Percentiles rank a stretch among this genome's conserved stretches.
Evolutionary conservation across 1,140 invertebrate species (phyloP).

Genomic region (Hestina assimilis): DNA sequence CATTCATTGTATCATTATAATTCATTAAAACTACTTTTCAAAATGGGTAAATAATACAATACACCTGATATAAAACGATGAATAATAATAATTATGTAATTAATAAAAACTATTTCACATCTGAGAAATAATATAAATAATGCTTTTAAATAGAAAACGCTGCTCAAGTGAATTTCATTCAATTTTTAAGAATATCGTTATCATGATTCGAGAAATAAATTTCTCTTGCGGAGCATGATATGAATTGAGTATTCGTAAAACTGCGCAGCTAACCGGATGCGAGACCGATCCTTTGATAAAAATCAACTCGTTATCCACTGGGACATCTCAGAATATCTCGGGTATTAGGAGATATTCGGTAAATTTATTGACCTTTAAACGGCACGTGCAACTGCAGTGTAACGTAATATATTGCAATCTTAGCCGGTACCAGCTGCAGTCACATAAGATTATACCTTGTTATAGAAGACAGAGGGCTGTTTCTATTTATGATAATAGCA

Average conservation of each 20-base stretch:
- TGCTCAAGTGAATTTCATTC: no score
- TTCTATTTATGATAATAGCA: not conserved
- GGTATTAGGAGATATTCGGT: not conserved
- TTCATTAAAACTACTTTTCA: no score
- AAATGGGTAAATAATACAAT: no score
- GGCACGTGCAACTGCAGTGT: not conserved
- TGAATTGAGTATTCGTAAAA: not conserved
- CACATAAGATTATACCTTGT: constrained; percentile 4
- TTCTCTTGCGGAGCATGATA: not conserved
- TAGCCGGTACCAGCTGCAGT: constrained; percentile 7
- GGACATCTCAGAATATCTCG: not conserved
- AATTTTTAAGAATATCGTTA: no score
- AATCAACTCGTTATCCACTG: not conserved
- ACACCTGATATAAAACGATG: no score
- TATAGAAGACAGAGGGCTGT: constrained; percentile 10
- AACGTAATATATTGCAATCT: constrained; percentile 4
- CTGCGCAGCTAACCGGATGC: not conserved
- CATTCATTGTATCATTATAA: no score
- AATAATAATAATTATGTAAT: no score
- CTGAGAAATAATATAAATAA: no score
- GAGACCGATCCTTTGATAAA: not conserved
- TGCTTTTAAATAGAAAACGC: no score
- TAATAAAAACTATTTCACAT: no score
- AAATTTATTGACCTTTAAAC: not conserved
- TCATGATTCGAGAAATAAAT: no score